Evolutionary conservation across 2,888 invertebrate genomes (phyloP).

Genomic region (Latheticus oryzae): DNA sequence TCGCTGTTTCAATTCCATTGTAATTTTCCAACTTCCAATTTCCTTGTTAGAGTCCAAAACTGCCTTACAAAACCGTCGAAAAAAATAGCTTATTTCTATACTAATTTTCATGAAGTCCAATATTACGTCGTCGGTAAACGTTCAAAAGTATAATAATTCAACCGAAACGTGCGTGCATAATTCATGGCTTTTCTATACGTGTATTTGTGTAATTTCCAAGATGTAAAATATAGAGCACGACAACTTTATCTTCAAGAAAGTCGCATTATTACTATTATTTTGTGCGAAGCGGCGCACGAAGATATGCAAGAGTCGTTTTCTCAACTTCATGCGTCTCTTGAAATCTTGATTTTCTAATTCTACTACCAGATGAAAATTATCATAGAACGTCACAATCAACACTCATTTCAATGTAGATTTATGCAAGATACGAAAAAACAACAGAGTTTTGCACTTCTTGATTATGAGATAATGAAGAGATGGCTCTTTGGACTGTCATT

Average conservation of each 20-base stretch:
- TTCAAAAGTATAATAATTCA: constrained; percentile 53
- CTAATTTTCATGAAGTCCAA: constrained; percentile 18
- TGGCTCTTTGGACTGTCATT: not conserved
- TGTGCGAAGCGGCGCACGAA: constrained; percentile 38
- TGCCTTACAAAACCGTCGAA: constrained; percentile 3
- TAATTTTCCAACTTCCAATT: constrained; percentile 24
- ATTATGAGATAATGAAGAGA: constrained; percentile 9
- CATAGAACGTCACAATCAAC: constrained; percentile 38
- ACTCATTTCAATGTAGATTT: constrained; percentile 35
- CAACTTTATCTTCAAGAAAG: constrained; percentile 56
- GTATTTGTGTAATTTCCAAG: constrained; percentile 62
- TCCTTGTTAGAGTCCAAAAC: constrained; percentile 13
- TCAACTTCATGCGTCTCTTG: constrained; percentile 20
- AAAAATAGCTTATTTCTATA: constrained; percentile 14
- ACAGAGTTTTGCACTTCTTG: constrained; percentile 4
- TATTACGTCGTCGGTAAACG: constrained; percentile 34
- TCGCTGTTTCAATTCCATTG: constrained; percentile 15
- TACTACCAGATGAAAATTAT: constrained; percentile 35
- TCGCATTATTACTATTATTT: constrained; percentile 41
- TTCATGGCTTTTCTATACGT: constrained; percentile 51
- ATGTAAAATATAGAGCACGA: constrained; percentile 59
- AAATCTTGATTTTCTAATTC: constrained; percentile 36
- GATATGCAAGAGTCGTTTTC: constrained; percentile 27
- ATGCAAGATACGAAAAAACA: constrained; percentile 27
- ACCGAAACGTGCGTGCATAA: constrained; percentile 59